phyloP scores from a whole-genome alignment of 64 coral and sea anemone species.

The Cladopsammia gracilis region DNA sequence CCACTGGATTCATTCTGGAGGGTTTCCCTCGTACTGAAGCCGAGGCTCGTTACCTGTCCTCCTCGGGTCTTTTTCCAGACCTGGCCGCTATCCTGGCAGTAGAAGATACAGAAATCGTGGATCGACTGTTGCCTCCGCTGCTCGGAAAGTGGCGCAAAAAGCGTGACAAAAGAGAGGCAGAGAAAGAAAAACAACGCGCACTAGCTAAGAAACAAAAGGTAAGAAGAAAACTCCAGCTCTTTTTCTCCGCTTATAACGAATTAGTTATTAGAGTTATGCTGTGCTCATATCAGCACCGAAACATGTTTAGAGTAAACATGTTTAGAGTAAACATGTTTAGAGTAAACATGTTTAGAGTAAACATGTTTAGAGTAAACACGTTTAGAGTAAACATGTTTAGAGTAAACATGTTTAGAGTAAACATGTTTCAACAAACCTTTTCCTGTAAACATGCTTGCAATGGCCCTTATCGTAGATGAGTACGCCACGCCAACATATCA shows the following conservation, averaged over 20 bases:
- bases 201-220: constrained; percentile 83
- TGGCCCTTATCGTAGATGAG: no score
- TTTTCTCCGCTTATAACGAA: not conserved
- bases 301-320: no score
- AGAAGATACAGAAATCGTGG: constrained; percentile 90
- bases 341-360: no score
- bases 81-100: constrained; percentile 79
- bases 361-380: no score
- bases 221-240: not conserved
- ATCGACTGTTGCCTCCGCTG: constrained; percentile 84
- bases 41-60: constrained; percentile 81
- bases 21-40: constrained; percentile 86
- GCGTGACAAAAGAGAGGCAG: constrained; percentile 87
- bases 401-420: no score
- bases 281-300: no score
- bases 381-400: no score
- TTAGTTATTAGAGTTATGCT: not conserved
- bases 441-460: no score
- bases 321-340: no score
- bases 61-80: constrained; percentile 84
- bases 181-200: constrained; percentile 87
- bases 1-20: constrained; percentile 92
- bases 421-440: no score
- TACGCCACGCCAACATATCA: no score
- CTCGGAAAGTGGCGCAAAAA: constrained; percentile 92